Conservation (phyloP, 2,888 invertebrate species). For the Pseudococcus longispinus region DNA sequence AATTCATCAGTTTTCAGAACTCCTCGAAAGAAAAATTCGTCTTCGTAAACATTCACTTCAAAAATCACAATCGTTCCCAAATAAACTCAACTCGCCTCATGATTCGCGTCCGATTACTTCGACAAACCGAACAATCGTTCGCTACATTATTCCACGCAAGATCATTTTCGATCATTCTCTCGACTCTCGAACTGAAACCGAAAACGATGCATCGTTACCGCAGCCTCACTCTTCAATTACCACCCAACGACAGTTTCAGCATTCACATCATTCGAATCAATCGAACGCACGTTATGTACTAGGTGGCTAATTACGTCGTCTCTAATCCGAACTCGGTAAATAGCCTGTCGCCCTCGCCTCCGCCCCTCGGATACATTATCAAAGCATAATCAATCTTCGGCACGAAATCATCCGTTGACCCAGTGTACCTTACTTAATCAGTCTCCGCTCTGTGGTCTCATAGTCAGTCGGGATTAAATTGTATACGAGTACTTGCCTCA, state of each 20-base stretch:
- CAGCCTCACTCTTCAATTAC: not conserved
- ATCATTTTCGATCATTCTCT: too few relatives aligned
- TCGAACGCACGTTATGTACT: not conserved
- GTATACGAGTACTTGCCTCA: not conserved
- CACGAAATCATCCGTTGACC: not conserved
- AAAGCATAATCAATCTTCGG: slow-evolving; percentile 13
- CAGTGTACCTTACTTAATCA: slow-evolving; percentile 1
- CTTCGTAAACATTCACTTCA: too few relatives aligned
- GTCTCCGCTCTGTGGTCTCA: not conserved
- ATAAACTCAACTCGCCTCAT: too few relatives aligned
- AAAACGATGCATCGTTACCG: not conserved
- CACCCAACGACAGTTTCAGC: not conserved
- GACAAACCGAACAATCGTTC: too few relatives aligned
- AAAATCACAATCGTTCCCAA: too few relatives aligned
- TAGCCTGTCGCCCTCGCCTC: not conserved
- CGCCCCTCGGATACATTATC: not conserved
- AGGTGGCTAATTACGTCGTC: not conserved
- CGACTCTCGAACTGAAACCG: too few relatives aligned
- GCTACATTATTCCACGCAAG: too few relatives aligned
- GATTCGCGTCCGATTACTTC: too few relatives aligned
- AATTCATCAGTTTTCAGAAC: too few relatives aligned
- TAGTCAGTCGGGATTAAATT: not conserved
- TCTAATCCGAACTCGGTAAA: not conserved
- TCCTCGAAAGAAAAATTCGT: too few relatives aligned
- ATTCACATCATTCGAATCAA: not conserved